phyloP scores from a whole-genome alignment of 2,888 invertebrate genomes.

The Hipparchia sbordonii region DNA sequence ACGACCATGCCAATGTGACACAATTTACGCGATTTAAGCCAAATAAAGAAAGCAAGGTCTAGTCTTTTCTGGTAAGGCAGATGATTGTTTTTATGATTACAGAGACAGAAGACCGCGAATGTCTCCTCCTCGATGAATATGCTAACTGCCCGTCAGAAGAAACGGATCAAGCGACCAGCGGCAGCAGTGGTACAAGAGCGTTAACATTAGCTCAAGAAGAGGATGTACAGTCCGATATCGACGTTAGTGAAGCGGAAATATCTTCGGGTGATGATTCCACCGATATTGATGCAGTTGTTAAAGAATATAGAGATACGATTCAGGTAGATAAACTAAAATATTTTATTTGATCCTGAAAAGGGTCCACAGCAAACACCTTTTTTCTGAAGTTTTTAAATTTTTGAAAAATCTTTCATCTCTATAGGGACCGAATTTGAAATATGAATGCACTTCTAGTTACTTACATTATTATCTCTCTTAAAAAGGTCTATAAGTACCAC shows the following conservation, averaged over 20 bases:
- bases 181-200: constrained; percentile 56
- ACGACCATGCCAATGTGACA: no score
- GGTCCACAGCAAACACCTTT: no score
- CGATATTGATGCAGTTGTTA: constrained; percentile 90
- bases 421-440: no score
- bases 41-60: no score
- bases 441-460: no score
- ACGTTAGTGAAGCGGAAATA: constrained; percentile 83
- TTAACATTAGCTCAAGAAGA: constrained; percentile 59
- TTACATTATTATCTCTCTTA: no score
- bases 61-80: no score
- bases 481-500: no score
- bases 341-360: no score
- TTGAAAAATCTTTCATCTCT: not conserved
- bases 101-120: constrained; percentile 83
- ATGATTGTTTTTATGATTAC: constrained; percentile 40
- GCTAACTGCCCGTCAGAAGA: constrained; percentile 69
- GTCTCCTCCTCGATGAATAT: constrained; percentile 83
- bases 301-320: constrained; percentile 88
- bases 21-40: no score
- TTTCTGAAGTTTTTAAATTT: not conserved
- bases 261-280: constrained; percentile 86
- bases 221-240: constrained; percentile 68
- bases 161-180: constrained; percentile 59
- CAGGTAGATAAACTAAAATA: constrained; percentile 70